Evolutionary conservation across 2,888 invertebrate genomes (phyloP).

Genomic region (Erebia epiphron): DNA sequence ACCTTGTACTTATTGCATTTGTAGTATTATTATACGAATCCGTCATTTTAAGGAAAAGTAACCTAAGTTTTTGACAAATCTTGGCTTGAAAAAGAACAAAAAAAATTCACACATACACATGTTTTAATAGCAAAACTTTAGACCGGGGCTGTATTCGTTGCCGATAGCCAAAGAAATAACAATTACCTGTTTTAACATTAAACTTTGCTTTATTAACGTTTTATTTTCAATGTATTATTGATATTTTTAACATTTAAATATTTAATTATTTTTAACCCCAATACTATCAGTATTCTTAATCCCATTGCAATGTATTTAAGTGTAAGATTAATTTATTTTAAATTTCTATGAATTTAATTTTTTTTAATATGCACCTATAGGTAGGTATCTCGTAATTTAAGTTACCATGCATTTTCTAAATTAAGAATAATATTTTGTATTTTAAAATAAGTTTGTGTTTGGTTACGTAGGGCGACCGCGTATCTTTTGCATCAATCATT

Average conservation of each 20-base stretch:
- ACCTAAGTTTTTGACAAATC: too few relatives aligned
- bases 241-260: not conserved
- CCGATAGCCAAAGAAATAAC: constrained; percentile 32
- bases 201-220: constrained; percentile 3
- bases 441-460: not conserved
- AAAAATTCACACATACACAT: too few relatives aligned
- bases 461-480: too few relatives aligned
- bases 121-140: not conserved
- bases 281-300: constrained; percentile 17
- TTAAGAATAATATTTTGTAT: constrained; percentile 4
- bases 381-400: constrained; percentile 6
- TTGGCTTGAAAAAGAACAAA: too few relatives aligned
- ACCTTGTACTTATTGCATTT: too few relatives aligned
- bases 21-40: too few relatives aligned
- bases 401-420: constrained; percentile 28
- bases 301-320: constrained; percentile 17
- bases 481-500: too few relatives aligned
- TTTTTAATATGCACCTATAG: not conserved
- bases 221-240: constrained; percentile 13
- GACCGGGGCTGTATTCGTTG: not conserved
- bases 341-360: constrained; percentile 4
- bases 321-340: constrained; percentile 27
- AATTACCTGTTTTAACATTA: constrained; percentile 19
- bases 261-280: not conserved
- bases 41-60: too few relatives aligned